Conservation (phyloP, 2,113 vertebrate genomes). For the Climacteris rufus region DNA sequence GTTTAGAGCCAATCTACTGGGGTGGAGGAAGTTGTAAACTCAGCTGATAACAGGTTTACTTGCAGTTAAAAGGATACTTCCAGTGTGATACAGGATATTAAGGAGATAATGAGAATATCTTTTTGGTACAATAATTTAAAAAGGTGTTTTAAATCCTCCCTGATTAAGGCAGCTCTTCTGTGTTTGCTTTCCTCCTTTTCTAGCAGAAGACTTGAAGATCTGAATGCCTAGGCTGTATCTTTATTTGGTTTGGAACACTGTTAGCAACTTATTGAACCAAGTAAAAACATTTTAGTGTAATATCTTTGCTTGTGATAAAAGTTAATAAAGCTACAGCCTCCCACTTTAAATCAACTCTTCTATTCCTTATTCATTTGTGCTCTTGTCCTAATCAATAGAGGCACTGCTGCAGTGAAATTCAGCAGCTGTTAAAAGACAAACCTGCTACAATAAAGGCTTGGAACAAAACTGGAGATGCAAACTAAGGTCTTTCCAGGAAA, state of each 20-base stretch:
- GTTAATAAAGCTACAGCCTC: constrained; percentile 6
- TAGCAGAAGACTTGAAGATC: not conserved
- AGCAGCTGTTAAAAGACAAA: not conserved
- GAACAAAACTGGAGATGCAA: not conserved
- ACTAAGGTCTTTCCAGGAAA: not conserved
- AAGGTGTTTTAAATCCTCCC: not conserved
- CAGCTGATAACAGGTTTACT: not conserved
- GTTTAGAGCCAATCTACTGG: not conserved
- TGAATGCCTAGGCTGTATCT: not conserved
- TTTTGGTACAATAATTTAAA: not conserved
- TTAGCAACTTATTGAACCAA: not conserved
- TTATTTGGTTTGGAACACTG: not conserved
- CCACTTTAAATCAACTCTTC: not conserved
- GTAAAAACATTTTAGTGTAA: not conserved
- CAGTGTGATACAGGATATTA: not conserved
- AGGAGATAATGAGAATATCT: not conserved
- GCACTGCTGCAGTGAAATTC: not conserved
- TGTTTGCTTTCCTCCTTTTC: not conserved
- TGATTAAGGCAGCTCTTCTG: not conserved
- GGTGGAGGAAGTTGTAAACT: not conserved
- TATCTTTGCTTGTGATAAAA: not conserved
- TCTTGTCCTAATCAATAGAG: not conserved
- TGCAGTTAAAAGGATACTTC: not conserved
- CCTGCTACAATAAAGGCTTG: not conserved
- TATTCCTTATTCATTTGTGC: not conserved